Base-by-base conservation (phyloP, 2,888 invertebrate species). In the Malthinus seriepunctatus region DNA sequence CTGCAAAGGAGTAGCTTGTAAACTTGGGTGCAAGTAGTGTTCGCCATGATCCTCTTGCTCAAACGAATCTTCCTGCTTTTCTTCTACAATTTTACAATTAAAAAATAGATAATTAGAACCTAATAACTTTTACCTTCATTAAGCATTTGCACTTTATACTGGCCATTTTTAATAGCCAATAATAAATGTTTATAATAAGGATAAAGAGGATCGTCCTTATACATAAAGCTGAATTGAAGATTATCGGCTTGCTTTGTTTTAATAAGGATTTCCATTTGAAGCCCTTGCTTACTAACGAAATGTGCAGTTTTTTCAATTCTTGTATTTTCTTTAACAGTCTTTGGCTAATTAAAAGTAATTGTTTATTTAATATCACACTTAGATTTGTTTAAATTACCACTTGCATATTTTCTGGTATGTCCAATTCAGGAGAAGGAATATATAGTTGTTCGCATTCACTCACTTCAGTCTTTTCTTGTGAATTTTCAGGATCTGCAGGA, bases 181-280 rank as follows among this genome's bases (percentile, higher is more conserved):
- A 89, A 77, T 3, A 93, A 79, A 64, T 91, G 89, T 62, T 89
- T 89, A 78, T 98, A 99, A 79, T 96, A 99, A 0, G 90, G 87
- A 79, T 97, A 89, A 37, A 98, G 81, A 0, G 81, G 79, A 58
- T 93, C 88, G 64, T 92, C 93, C 73, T 91, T 92, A 57, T 93
- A 91, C 58, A 99, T 82, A 80, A 99, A 99, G 65, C 90, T 86
- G 80, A 99, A 99, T 80, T 96, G 93, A 0, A 89, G 84, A 81
- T 97, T 98, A 73, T 90, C 89, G 0, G 91, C 85, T 78, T 99
- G 99, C 79, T 98, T 99, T 3, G 97, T 94, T 79, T 98, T 98
- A 67, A 99, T 89, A 8, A 99, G 84, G 67, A 99, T 97, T 81
- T 99, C 99, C 97, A 99, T 97, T 80, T 99, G 99, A 6, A 89